These are phyloP conservation scores for Tipula confusa DNA, from an alignment of 2,888 invertebrate genomes.

Conservation along the genomic window DNA sequence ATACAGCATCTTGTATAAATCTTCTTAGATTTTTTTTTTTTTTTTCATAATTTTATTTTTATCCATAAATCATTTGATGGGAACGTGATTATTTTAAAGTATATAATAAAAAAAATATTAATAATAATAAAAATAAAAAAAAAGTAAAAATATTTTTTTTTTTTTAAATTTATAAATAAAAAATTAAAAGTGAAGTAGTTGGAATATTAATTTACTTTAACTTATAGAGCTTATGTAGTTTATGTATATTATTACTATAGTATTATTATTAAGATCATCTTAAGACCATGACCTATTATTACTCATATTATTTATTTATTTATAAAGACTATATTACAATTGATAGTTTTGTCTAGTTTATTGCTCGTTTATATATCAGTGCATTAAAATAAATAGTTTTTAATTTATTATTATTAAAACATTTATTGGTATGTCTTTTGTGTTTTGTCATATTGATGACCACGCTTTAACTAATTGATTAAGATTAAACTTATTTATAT, in stretches of 20 bases:
- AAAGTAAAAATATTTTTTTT: no score
- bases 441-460: neutral
- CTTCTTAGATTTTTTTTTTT: neutral
- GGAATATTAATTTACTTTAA: neutral
- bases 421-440: neutral
- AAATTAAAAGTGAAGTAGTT: conserved; percentile 27
- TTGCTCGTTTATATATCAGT: neutral
- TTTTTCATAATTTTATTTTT: neutral
- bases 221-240: neutral
- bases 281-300: conserved; percentile 28
- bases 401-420: neutral
- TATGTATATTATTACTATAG: neutral
- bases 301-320: neutral
- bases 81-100: conserved; percentile 28
- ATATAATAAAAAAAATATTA: neutral
- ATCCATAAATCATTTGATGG: conserved; percentile 30
- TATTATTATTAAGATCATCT: neutral
- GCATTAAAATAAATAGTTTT: neutral
- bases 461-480: no score
- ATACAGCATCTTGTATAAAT: neutral
- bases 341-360: neutral
- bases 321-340: neutral
- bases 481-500: no score
- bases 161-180: conserved; percentile 8
- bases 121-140: neutral